Percentiles rank a stretch among this genome's conserved stretches.
Conservation (phyloP, 2,888 invertebrate species). For the Mongoloraphidia duomilia region DNA sequence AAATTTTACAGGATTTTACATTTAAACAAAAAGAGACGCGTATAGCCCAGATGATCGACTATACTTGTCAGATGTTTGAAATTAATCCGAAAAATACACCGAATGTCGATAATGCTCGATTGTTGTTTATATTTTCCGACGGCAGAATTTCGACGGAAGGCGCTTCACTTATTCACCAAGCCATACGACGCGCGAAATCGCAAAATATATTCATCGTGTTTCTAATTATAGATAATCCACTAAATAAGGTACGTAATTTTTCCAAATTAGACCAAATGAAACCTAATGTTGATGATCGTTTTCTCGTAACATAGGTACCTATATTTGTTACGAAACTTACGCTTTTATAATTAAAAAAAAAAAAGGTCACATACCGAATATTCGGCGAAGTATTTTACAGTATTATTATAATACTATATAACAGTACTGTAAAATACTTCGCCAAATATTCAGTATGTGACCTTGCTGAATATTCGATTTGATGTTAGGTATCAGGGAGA, state of each 20-base stretch:
- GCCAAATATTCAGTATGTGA: too few relatives aligned
- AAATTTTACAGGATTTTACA: constrained; percentile 62
- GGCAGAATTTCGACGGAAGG: constrained; percentile 87
- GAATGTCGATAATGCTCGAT: constrained; percentile 54
- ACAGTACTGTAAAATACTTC: background rate
- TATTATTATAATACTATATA: too few relatives aligned
- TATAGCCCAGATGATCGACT: constrained; percentile 69
- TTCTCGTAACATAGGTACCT: constrained; percentile 2
- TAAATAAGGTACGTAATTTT: constrained; percentile 54
- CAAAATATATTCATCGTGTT: constrained; percentile 87
- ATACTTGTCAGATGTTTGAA: constrained; percentile 54
- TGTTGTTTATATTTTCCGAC: constrained; percentile 88
- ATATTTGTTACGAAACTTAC: background rate
- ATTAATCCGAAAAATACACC: constrained; percentile 25
- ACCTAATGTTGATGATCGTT: constrained; percentile 3
- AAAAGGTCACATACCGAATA: too few relatives aligned
- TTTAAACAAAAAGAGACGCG: constrained; percentile 85
- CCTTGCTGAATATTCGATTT: too few relatives aligned
- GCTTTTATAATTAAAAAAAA: too few relatives aligned
- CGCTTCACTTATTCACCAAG: constrained; percentile 55
- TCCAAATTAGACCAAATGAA: background rate
- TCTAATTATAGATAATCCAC: constrained; percentile 88
- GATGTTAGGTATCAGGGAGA: too few relatives aligned
- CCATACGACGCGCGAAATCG: constrained; percentile 67
- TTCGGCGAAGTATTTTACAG: too few relatives aligned